Evolutionary conservation across 2,113 vertebrate genomes (phyloP).

Genomic region (Forbesichthys papilliferus): DNA sequence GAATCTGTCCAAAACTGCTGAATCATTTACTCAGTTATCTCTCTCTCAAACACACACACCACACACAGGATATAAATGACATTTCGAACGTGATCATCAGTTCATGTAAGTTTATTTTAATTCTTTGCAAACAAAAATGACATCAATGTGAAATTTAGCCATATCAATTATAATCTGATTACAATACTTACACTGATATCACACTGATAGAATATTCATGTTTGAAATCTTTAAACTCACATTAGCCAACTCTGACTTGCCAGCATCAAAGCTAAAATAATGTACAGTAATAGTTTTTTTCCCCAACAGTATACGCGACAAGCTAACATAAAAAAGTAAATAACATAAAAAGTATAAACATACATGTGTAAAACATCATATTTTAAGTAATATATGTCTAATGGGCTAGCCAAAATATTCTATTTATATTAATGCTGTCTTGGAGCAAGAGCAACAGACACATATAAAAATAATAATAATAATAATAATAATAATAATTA

Average conservation of each 20-base stretch:
- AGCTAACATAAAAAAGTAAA: slow-evolving; percentile 41
- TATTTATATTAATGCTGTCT: slow-evolving; percentile 60
- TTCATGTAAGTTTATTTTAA: slow-evolving; percentile 76
- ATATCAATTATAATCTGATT: slow-evolving; percentile 39
- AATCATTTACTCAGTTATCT: slow-evolving; percentile 17
- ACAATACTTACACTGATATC: slow-evolving; percentile 45
- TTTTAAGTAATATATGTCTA: slow-evolving; percentile 49
- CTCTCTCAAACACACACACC: slow-evolving; percentile 30
- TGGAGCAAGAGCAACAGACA: slow-evolving; percentile 42
- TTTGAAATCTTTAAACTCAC: slow-evolving; percentile 47
- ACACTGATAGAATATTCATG: slow-evolving; percentile 44
- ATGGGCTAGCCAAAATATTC: slow-evolving; percentile 56
- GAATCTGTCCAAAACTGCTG: slow-evolving; percentile 7
- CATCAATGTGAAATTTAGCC: slow-evolving; percentile 47
- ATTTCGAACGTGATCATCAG: slow-evolving; percentile 36
- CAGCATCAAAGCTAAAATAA: slow-evolving; percentile 83
- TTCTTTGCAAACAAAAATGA: slow-evolving; percentile 68
- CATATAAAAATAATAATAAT: slow-evolving; percentile 33
- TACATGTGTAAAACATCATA: slow-evolving; percentile 66
- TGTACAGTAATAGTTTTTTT: slow-evolving; percentile 43
- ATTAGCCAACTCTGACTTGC: slow-evolving; percentile 79
- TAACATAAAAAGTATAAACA: slow-evolving; percentile 41
- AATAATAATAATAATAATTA: background rate
- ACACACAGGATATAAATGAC: slow-evolving; percentile 20
- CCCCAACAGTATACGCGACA: slow-evolving; percentile 45